phyloP scores from a whole-genome alignment of 2,113 vertebrate genomes.

The Oryzias curvinotus region DNA sequence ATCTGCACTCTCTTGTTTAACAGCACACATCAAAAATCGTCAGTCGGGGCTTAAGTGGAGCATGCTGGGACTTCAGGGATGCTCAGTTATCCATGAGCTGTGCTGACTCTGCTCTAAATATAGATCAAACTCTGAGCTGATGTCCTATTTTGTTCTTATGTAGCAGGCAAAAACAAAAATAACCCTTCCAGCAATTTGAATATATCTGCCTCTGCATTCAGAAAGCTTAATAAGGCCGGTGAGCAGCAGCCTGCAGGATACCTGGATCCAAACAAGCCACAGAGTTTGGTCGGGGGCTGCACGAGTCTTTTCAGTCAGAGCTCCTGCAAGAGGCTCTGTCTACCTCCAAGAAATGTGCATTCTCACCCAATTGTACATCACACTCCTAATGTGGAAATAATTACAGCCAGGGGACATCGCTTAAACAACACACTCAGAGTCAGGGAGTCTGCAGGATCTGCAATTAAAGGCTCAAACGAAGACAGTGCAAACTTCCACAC shows the following conservation, averaged over 20 bases:
- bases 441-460: constrained; percentile 27
- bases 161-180: constrained; percentile 53
- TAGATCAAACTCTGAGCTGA: constrained; percentile 64
- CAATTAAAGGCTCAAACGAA: constrained; percentile 17
- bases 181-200: constrained; percentile 42
- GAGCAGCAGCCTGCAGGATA: constrained; percentile 19
- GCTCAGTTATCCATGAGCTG: constrained; percentile 61
- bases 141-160: constrained; percentile 68
- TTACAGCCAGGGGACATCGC: constrained; percentile 39
- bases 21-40: constrained; percentile 65
- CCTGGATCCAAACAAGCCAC: constrained; percentile 26
- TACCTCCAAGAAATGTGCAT: constrained; percentile 33
- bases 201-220: constrained; percentile 34
- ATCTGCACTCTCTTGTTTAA: constrained; percentile 53
- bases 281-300: constrained; percentile 5
- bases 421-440: constrained; percentile 31
- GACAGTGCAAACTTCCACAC: constrained; percentile 11
- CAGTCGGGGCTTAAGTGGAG: constrained; percentile 73
- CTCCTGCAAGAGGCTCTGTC: constrained; percentile 14
- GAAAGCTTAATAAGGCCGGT: constrained; percentile 2
- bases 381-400: constrained; percentile 42
- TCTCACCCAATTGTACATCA: constrained; percentile 31
- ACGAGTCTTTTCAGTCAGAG: constrained; percentile 1
- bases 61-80: constrained; percentile 71
- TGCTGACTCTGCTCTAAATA: constrained; percentile 65